Evolutionary conservation across 2,113 vertebrate genomes (phyloP), one percentile per base, ranked within the genome.

Genomic region (Leucosticte australis): DNA sequence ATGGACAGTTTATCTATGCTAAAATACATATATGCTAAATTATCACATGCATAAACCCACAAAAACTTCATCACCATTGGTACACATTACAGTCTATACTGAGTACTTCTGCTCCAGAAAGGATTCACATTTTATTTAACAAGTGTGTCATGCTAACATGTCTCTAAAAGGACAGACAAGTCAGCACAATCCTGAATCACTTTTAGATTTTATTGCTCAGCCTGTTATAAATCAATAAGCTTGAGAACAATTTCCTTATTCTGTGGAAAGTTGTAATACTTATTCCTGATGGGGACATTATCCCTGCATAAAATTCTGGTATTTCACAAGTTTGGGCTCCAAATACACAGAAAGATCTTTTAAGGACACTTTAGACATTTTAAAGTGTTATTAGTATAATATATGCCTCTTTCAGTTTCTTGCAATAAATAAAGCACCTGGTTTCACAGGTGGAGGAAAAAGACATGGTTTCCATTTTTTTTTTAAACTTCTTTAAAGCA

Each of bases 341-440:
- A 81, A 90, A 90, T 49, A 70, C 41, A 73, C 23, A 79, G n/a
- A 92, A 94, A 80, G 21, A 52, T 20, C 60, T 80, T 83, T 88
- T 86, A 47, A 84, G 87, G 49, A 81, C 24, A 73, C 18, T 80
- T 90, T 4, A 87, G 44, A 41, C 17, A 41, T 82, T 92, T 89
- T n/a, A 42, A 89, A 84, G 18, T 67, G 33, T 55, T 56, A 57
- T 79, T 84, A 94, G 6, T 83, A 50, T 33, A 92, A 63, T 69
- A 89, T 64, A 85, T 83, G 73, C 12, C 28, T 92, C 49, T 82
- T 88, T 70, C 42, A 83, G 42, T 77, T 89, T 85, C 71, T 93
- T 83, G 20, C 71, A 95, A 81, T 92, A 95, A 94, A 86, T 86
- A 84, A 93, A 55, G 20, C 93, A 93, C 73, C 92, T 93, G 90